Conservation (phyloP, 2,888 invertebrate genomes). For the Cancer borealis region DNA sequence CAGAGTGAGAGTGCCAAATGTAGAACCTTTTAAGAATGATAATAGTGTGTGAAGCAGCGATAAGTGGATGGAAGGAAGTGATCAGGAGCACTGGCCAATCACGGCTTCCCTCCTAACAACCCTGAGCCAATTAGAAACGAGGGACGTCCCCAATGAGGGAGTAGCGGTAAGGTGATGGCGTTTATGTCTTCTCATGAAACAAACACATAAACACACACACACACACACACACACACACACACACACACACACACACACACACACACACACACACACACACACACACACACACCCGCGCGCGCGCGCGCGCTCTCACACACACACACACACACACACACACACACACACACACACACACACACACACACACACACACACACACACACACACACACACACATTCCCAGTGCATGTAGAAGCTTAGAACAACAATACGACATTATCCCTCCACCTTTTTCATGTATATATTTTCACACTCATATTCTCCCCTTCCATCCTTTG, state of each 20-base stretch:
- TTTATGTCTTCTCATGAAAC: background rate
- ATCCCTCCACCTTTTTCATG: background rate
- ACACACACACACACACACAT: background rate
- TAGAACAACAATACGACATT: background rate
- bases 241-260: too few relatives aligned
- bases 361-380: background rate
- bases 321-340: background rate
- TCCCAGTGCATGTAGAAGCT: too few relatives aligned
- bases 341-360: too few relatives aligned
- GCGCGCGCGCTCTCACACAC: too few relatives aligned
- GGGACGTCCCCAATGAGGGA: background rate
- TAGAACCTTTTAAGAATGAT: background rate
- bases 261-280: too few relatives aligned
- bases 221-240: too few relatives aligned
- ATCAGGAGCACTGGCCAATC: background rate
- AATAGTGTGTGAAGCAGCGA: background rate
- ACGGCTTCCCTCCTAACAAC: background rate
- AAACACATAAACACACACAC: background rate
- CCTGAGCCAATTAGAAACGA: background rate
- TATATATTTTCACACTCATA: background rate
- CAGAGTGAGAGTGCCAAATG: background rate
- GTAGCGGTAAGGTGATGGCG: background rate
- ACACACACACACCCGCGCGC: background rate
- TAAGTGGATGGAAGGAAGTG: background rate
- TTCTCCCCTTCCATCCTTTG: background rate